Percentiles rank a stretch among this genome's conserved stretches.
Evolutionary conservation across 2,113 vertebrate genomes (phyloP).

Genomic region (Sylvicapra grimmia): DNA sequence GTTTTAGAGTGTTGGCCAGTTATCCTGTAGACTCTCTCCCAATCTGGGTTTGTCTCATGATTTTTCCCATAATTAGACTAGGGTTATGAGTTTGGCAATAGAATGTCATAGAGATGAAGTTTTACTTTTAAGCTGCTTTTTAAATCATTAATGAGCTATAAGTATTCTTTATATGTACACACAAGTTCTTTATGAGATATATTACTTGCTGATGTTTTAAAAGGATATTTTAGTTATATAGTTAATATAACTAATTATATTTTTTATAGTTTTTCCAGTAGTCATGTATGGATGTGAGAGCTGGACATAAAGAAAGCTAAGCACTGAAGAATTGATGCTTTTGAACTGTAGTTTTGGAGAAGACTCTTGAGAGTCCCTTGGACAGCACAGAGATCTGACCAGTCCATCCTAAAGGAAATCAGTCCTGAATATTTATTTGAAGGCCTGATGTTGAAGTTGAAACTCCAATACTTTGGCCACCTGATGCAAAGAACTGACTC

Average conservation of each 20-base stretch:
- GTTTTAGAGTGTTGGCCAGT: neutral
- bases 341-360: neutral
- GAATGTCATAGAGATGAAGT: neutral
- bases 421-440: neutral
- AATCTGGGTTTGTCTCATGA: neutral
- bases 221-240: neutral
- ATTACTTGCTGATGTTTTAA: neutral
- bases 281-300: neutral
- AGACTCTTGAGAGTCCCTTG: neutral
- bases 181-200: neutral
- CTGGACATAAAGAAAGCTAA: neutral
- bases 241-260: neutral
- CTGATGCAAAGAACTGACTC: neutral
- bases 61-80: neutral
- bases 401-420: neutral
- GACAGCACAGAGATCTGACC: neutral
- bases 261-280: neutral
- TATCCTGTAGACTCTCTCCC: neutral
- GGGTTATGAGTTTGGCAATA: neutral
- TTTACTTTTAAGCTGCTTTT: neutral
- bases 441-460: neutral
- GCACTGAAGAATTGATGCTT: neutral
- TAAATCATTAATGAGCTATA: neutral
- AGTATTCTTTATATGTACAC: neutral
- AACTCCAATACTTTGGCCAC: neutral